Evolutionary conservation across 37 sponge, comb jelly and placozoan genomes (phyloP).

Genomic region (Eunapius fragilis): DNA sequence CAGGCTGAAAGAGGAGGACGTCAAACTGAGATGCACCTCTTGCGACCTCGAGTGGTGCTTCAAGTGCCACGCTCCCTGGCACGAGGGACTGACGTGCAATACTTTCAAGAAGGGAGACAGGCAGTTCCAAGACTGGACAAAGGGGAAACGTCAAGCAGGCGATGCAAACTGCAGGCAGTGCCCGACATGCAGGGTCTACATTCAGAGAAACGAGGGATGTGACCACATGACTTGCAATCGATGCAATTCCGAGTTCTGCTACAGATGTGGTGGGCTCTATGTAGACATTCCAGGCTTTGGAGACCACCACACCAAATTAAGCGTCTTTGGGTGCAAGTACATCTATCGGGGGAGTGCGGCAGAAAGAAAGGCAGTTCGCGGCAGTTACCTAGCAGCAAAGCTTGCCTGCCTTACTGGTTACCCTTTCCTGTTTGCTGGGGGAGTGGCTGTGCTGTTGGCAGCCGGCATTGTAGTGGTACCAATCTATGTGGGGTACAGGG

Average conservation of each 20-base stretch:
- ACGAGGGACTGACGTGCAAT: constrained; percentile 56
- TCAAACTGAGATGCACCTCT: constrained; percentile 54
- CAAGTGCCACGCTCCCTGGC: constrained; percentile 89
- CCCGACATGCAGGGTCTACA: constrained; percentile 72
- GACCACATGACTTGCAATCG: constrained; percentile 82
- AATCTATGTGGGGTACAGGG: constrained; percentile 56
- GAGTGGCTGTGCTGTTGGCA: constrained; percentile 34
- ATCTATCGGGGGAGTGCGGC: neutral
- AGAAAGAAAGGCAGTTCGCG: constrained; percentile 38
- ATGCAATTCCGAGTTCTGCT: constrained; percentile 78
- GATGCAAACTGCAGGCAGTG: constrained; percentile 68
- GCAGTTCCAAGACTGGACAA: constrained; percentile 66
- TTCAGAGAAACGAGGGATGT: constrained; percentile 78
- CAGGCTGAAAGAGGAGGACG: constrained; percentile 22
- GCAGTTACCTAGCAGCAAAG: constrained; percentile 57
- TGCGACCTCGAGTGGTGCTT: constrained; percentile 86
- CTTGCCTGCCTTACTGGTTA: constrained; percentile 36
- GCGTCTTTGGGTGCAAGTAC: constrained; percentile 71
- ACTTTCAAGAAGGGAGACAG: constrained; percentile 52
- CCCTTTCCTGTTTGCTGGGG: constrained; percentile 57
- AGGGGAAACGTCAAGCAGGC: neutral
- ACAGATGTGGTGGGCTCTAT: constrained; percentile 70
- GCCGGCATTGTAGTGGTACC: constrained; percentile 65
- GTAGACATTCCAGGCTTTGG: constrained; percentile 34
- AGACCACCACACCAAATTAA: constrained; percentile 45